Base-by-base conservation (phyloP, 2,113 vertebrate species). In the Nothoprocta pentlandii region DNA sequence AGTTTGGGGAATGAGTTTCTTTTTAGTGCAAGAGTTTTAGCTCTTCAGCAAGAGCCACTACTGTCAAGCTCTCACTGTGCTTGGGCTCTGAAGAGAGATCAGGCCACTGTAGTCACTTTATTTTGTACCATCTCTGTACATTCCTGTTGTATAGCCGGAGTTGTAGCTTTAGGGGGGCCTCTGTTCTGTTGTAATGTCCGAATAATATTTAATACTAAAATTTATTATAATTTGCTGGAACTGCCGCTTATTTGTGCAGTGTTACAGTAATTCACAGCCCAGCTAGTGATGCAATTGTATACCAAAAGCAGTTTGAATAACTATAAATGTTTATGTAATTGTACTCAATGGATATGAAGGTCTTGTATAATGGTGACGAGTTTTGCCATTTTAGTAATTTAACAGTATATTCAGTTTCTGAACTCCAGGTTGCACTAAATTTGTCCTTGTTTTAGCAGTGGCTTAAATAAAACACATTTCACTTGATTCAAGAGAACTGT, bases 391-490 rank as follows among this genome's bases (percentile, higher is more conserved):
- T 97, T 95, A 94, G 97, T 98, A 97, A 97, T 97, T 97, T 97
- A 97, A 97, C 96, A 97, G 61, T 98, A 96, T 95, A 91, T 91
- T 98, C 83, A 98, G 97, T 97, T 97, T 98, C 97, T 90, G 89
- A 98, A 97, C 96, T 98, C 97, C 92, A 98, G 95, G 95, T 98
- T 97, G 97, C 98, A 98, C 98, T 98, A 97, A 98, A 97, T 91
- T 96, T 98, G 96, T 98, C 96, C 97, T 97, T 98, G 98, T 98
- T 97, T 95, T 98, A 98, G 97, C 97, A 98, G 96, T 98, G 95
- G 97, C 98, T 98, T 98, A 97, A 97, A 99, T 99, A 99, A 97
- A 99, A 98, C 80, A 94, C 95, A 95, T 93, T 93, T 94, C 88
- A 96, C 96, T 97, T 92, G 85, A 95, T 97, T 94, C 0, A 2